These are phyloP conservation scores for Colossoma macropomum DNA, from an alignment of 2,113 vertebrate species.

Conservation along the genomic window DNA sequence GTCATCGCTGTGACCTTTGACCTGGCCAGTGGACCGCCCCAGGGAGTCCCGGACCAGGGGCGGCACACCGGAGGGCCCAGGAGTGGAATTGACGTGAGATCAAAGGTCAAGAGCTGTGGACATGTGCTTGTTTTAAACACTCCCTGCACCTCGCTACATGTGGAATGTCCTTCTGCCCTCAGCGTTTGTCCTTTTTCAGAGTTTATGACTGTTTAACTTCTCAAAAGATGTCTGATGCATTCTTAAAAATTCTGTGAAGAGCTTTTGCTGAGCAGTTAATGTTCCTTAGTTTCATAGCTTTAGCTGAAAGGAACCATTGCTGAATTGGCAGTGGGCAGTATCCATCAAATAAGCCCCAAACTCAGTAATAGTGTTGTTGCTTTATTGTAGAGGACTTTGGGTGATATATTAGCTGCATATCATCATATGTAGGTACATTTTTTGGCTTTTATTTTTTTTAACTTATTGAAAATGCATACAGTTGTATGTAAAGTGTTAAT, in stretches of 20 bases:
- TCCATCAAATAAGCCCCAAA: too few species aligned
- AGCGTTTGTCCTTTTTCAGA: background rate
- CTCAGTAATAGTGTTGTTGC: too few species aligned
- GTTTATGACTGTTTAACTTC: background rate
- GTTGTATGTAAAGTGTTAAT: too few species aligned
- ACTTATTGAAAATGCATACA: too few species aligned
- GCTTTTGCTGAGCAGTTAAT: background rate
- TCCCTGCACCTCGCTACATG: background rate
- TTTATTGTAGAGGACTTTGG: too few species aligned
- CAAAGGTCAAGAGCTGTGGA: conserved; percentile 67
- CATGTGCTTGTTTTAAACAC: conserved; percentile 58
- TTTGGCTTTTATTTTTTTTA: too few species aligned
- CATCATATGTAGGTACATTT: too few species aligned
- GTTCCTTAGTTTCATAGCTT: background rate
- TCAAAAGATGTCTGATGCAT: background rate
- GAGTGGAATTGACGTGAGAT: conserved; percentile 60
- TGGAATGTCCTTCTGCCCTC: background rate
- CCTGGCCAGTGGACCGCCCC: conserved; percentile 64
- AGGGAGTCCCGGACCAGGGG: conserved; percentile 62
- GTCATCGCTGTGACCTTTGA: conserved; percentile 78
- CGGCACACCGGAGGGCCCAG: conserved; percentile 58
- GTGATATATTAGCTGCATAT: too few species aligned
- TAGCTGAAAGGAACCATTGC: background rate
- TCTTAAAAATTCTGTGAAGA: background rate
- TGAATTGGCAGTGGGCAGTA: too few species aligned